phyloP scores from a whole-genome alignment of 2,888 invertebrate genomes.

The Melieria crassipennis region DNA sequence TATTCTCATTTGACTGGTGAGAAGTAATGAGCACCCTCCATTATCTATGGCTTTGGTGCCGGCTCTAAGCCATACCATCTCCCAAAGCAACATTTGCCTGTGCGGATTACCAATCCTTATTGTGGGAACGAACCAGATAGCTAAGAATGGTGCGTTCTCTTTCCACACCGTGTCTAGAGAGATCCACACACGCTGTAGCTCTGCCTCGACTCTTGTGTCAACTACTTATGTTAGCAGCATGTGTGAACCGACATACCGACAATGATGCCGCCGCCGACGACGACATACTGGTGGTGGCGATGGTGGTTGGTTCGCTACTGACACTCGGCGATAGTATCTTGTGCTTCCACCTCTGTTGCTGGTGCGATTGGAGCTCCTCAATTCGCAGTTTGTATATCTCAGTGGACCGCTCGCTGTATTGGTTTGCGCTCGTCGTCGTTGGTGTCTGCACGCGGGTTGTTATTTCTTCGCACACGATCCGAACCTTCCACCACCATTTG shows the following conservation, averaged over 20 bases:
- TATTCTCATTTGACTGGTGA: too few species aligned
- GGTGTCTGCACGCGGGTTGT: conserved; percentile 24
- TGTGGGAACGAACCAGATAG: conserved; percentile 3
- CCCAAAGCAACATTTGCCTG: too few species aligned
- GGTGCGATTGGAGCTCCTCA: not conserved
- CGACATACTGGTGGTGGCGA: conserved; percentile 12
- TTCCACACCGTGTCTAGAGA: conserved; percentile 8
- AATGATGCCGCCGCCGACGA: too few species aligned
- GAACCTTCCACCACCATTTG: conserved; percentile 40
- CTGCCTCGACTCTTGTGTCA: not conserved
- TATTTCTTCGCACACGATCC: conserved; percentile 9
- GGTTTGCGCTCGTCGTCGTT: conserved; percentile 20
- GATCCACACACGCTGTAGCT: not conserved
- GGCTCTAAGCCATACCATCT: too few species aligned
- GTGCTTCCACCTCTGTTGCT: not conserved
- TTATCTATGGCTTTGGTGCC: too few species aligned
- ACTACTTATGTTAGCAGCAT: not conserved
- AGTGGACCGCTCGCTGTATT: conserved; percentile 38
- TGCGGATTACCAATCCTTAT: too few species aligned
- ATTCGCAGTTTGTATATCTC: conserved; percentile 47
- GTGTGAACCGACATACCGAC: not conserved
- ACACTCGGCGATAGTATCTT: conserved; percentile 27
- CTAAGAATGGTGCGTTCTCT: not conserved
- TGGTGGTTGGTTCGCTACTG: conserved; percentile 47
- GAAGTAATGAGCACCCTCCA: too few species aligned